Conservation (phyloP, 2,888 invertebrate genomes). For the Epistrophella euchroma region DNA sequence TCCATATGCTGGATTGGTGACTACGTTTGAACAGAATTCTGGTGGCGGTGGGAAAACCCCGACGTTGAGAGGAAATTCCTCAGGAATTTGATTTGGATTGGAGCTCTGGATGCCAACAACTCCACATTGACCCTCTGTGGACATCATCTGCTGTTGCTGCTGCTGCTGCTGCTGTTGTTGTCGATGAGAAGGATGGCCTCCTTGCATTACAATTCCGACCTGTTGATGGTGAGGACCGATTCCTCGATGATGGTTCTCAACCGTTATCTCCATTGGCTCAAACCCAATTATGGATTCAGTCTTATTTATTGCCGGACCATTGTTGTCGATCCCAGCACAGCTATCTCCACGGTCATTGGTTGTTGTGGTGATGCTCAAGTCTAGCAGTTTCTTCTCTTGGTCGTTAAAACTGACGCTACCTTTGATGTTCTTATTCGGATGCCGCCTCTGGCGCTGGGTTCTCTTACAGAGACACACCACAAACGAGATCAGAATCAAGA, state of each 20-base stretch:
- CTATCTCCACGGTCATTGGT: conserved; percentile 87
- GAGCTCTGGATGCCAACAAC: conserved; percentile 81
- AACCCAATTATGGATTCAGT: conserved; percentile 85
- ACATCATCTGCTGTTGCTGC: conserved; percentile 78
- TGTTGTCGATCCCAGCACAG: conserved; percentile 87
- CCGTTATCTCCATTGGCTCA: conserved; percentile 87
- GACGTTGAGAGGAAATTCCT: conserved; percentile 84
- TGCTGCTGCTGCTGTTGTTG: conserved; percentile 43
- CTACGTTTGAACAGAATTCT: conserved; percentile 85
- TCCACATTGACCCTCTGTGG: conserved; percentile 81
- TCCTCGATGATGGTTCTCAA: conserved; percentile 84
- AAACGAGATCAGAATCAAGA: conserved; percentile 86
- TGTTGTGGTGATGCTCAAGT: conserved; percentile 91
- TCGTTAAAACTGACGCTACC: conserved; percentile 93
- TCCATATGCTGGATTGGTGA: conserved; percentile 83
- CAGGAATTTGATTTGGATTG: conserved; percentile 80
- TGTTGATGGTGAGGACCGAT: conserved; percentile 78
- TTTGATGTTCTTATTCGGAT: conserved; percentile 88
- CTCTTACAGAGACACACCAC: conserved; percentile 86
- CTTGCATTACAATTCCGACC: conserved; percentile 57
- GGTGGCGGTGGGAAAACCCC: conserved; percentile 85
- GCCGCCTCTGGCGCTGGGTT: conserved; percentile 84
- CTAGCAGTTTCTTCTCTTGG: conserved; percentile 93
- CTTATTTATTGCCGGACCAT: conserved; percentile 85
- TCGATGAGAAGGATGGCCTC: conserved; percentile 70